Evolutionary conservation across 2,797 vertebrate genomes (phyloP).

Genomic region (Cossypha caffra): DNA sequence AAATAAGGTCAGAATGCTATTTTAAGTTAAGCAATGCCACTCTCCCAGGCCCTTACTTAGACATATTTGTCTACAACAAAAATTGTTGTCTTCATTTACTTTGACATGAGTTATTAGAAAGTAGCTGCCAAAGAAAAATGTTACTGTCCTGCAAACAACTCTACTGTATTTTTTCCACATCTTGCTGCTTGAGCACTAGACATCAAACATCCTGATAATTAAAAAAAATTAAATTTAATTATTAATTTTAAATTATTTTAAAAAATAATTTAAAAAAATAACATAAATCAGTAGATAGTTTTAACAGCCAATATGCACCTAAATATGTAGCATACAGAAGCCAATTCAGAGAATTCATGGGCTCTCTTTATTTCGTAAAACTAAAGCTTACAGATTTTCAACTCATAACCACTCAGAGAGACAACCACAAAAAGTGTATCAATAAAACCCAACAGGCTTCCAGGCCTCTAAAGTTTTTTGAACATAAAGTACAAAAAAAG

Average conservation of each 20-base stretch:
- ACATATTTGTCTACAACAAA: not conserved
- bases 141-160: not conserved
- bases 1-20: constrained; percentile 43
- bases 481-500: constrained; percentile 39
- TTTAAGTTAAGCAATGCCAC: constrained; percentile 35
- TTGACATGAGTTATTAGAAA: not conserved
- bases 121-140: not conserved
- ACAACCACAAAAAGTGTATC: constrained; percentile 34
- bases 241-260: too few species aligned
- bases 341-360: not conserved
- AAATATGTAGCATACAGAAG: not conserved
- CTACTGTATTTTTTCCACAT: not conserved
- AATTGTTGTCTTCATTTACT: not conserved
- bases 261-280: too few species aligned
- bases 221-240: not conserved
- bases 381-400: constrained; percentile 49
- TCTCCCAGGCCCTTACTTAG: constrained; percentile 48
- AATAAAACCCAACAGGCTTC: constrained; percentile 45
- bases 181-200: not conserved
- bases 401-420: not conserved
- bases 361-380: constrained; percentile 73
- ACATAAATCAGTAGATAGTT: not conserved
- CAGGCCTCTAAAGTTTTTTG: constrained; percentile 36
- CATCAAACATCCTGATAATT: not conserved
- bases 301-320: not conserved